A percentile compares a stretch with the other conserved stretches of the same genome.
Conservation (phyloP, 1,140 invertebrate genomes). For the Pogonognathellus flavescens region DNA sequence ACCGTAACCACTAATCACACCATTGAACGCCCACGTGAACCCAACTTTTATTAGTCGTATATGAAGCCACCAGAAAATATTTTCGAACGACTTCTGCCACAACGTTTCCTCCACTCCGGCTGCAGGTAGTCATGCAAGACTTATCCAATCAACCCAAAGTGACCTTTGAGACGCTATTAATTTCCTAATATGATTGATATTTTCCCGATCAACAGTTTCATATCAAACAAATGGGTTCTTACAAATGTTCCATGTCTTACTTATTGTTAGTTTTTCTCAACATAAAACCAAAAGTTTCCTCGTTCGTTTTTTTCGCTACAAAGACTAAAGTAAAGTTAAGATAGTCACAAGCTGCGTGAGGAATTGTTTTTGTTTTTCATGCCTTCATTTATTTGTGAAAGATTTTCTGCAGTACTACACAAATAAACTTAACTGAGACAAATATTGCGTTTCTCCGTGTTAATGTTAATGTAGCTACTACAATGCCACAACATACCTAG, state of each 20-base stretch:
- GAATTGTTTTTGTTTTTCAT: no score
- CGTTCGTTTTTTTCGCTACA: neutral
- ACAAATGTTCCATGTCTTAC: neutral
- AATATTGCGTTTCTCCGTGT: no score
- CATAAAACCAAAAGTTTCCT: constrained; percentile 9
- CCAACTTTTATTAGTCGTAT: no score
- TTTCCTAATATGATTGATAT: constrained; percentile 33
- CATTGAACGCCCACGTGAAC: neutral
- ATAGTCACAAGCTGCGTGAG: no score
- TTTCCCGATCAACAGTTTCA: constrained; percentile 24
- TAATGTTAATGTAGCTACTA: no score
- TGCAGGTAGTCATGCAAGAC: neutral
- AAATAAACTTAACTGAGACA: no score
- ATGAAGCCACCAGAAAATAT: no score
- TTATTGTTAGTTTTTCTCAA: constrained; percentile 12
- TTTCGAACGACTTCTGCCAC: no score
- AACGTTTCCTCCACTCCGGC: no score
- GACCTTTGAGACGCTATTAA: constrained; percentile 35
- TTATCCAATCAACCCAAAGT: neutral
- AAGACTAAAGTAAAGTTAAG: neutral
- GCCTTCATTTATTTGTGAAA: no score
- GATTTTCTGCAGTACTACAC: no score
- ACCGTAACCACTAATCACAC: neutral
- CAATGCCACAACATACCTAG: no score
- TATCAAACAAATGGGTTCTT: neutral